Conservation (phyloP, 2,113 vertebrate genomes). For the Fregata magnificens region DNA sequence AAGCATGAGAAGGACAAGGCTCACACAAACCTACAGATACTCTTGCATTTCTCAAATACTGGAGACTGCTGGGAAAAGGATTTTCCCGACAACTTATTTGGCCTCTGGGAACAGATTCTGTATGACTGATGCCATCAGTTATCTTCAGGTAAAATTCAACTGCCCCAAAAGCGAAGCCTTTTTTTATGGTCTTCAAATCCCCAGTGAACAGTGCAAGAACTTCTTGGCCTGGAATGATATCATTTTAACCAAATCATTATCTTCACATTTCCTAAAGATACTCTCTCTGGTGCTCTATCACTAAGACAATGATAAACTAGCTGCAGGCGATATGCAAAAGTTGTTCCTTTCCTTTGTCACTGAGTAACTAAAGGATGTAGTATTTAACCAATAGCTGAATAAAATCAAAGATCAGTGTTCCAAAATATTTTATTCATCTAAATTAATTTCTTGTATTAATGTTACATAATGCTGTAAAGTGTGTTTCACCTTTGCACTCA, state of each 20-base stretch:
- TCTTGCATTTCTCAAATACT: background rate
- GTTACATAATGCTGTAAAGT: background rate
- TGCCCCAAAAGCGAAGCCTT: background rate
- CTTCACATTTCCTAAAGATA: background rate
- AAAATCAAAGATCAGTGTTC: background rate
- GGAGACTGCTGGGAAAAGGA: background rate
- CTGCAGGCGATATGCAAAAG: background rate
- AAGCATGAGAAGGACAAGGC: background rate
- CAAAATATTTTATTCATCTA: background rate
- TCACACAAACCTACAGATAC: background rate
- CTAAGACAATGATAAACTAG: background rate
- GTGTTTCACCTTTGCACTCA: background rate
- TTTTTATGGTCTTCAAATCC: background rate
- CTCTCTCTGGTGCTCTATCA: background rate
- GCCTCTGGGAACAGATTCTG: background rate
- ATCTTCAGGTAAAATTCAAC: constrained; percentile 1
- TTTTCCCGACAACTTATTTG: background rate
- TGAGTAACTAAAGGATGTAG: background rate
- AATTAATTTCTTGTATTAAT: background rate
- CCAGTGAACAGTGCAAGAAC: background rate
- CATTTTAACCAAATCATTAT: background rate
- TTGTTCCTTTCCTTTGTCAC: background rate
- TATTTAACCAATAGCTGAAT: background rate
- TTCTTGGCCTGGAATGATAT: background rate
- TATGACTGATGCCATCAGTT: background rate